Base-by-base conservation (phyloP, 2,797 vertebrate species). In the Gallinago solitaria region DNA sequence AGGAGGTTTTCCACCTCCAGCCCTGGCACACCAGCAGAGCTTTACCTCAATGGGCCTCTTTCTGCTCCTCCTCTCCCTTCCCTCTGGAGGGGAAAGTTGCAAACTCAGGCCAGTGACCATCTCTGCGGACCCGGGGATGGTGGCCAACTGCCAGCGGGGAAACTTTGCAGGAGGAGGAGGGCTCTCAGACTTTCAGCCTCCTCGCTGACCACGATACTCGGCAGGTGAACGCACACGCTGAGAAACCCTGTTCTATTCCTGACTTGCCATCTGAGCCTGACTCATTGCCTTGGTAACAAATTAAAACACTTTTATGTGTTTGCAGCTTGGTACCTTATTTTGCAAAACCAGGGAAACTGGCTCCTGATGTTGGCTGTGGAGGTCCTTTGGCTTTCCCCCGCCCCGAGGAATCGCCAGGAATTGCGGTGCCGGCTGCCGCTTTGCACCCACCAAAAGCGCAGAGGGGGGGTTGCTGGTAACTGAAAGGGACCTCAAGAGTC, bases 211-310 rank as follows among this genome's bases (percentile, higher is more conserved):
- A 11, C 28, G 16, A 25, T 53, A 3, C 75, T 61, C 33, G 9
- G 45, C 69, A 96, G 96, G 83, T 48, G 69, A 95, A 64, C 60
- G 53, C 11, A 25, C 53, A 65, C 3, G 7, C 50, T 35, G 68
- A 71, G 85, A n/a, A 83, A 67, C 83, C 67, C 96, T 89, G 54
- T 87, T 95, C 97, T 97, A 92, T 97, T 97, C 96, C 92, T 97
- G 95, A 83, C 96, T 73, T 69, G 87, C 96, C 89, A 96, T 81
- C 83, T 92, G 93, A 97, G 82, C 95, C 95, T 96, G 96, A 97
- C 71, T 90, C 96, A 98, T 97, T 91, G 95, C 97, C 98, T 97
- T 98, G 97, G 97, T 93, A 98, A 98, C 98, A 94, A 97, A 95
- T 97, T 95, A 95, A 97, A 97, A 95, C 95, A 95, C 93, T 95